Base-by-base conservation (phyloP, 2,797 vertebrate genomes). In the Simalia tracyae region DNA sequence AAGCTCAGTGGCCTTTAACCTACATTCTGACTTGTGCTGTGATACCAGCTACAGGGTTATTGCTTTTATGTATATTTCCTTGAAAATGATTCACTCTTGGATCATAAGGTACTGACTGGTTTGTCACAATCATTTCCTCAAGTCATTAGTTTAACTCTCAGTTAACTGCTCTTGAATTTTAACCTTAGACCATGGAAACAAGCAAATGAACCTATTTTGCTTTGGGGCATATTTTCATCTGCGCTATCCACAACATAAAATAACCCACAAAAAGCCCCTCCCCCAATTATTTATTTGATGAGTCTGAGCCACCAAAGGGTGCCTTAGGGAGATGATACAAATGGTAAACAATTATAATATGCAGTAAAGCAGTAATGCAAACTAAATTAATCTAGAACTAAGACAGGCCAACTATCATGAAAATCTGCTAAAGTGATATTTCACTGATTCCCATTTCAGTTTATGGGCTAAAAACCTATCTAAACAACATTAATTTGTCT, bases 11-110 rank as follows among this genome's bases (percentile, higher is more conserved):
- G 4, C 72, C 56, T 87, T 76, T 85, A 57, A 86, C 12, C 76
- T 94, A 24, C 59, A 90, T 96, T 93, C 42, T 90, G 89, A 86
- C n/a, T 10, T 90, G 86, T 90, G 95, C 81, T 87, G 50, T 22
- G 66, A 93, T 88, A 9, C 4, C 89, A 64, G n/a, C 59, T 64
- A 90, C 60, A 10, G 93, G 88, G 46, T 0, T 3, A 31, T 50
- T 59, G n/a, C 54, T 15, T 11, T 0, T n/a, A 26, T 22, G 54
- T 91, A 24, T 91, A 66, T 88, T 56, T 8, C 24, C 17, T 89
- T 87, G 36, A 93, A 94, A 95, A 92, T 66, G 88, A 56, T 60
- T 85, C 6, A 86, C 59, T 42, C 88, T 90, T 87, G 64, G 6
- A 0, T 92, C 89, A 89, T 1, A 91, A 42, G 24, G 36, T 57